Base-by-base conservation (phyloP, 2,113 vertebrate species). In the Tretioscincus oriximinensis region DNA sequence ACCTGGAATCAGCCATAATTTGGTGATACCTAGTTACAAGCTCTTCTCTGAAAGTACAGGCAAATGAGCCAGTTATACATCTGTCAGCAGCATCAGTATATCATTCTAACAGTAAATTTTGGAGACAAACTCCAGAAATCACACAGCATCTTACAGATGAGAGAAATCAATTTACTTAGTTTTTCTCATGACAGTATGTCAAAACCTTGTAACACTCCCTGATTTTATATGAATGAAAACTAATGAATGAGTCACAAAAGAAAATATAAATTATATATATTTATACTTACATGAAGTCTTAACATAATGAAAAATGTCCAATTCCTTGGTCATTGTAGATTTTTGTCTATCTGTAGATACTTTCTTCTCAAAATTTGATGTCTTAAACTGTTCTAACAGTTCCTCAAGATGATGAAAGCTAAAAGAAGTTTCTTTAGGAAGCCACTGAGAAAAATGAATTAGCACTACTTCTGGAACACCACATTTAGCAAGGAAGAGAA, bases 401-500 rank as follows among this genome's bases (percentile, higher is more conserved):
- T 91, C 81, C 61, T 72, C 73, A 77, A 95, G 92, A 84, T 86
- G 90, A 85, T 61, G 81, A 82, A 95, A 95, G 85, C 63, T 93
- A 76, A 95, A 85, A 41, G 72, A 1, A 80, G 78, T 88, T 1
- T 78, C 63, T 2, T 1, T 0, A 68, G 91, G 79, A 75, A 96
- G 86, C 95, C 94, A 96, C 8, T 86, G 0, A 76, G 93, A 91
- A 91, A 97, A 97, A 0, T 26, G 1, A 1, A 1, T 0, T 83
- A 8, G 88, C 7, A 68, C 81, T 2, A 9, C 0, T 12, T 58
- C 1, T 2, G 86, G 1, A 63, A 95, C 84, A 0, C 0, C 0
- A 85, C 96, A 97, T 11, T 90, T 85, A 1, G 26, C 90, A 72
- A 97, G 90, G 86, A 97, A 97, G 4, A 96, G 93, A 2, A 94